Conservation (phyloP, 64 coral and sea anemone species). For the Actinia tenebrosa region DNA sequence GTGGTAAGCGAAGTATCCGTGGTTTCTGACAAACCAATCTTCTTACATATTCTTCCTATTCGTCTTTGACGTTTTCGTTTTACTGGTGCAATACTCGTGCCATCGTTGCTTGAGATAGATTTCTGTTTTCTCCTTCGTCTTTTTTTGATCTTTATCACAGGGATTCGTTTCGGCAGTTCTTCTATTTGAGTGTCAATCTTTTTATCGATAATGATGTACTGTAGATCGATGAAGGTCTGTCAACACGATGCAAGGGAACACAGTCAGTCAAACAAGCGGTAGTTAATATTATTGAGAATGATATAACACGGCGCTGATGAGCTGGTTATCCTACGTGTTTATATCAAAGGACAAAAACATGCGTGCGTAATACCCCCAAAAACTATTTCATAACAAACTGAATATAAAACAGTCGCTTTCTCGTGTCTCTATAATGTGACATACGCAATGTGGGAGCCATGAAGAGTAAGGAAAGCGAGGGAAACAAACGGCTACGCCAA, state of each 20-base stretch:
- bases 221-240: not conserved
- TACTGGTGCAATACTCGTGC: not conserved
- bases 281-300: too few species aligned
- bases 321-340: too few species aligned
- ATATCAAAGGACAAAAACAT: too few species aligned
- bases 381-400: too few species aligned
- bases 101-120: not conserved
- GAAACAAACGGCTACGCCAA: too few species aligned
- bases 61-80: conserved; percentile 23
- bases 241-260: not conserved
- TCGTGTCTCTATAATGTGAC: not conserved
- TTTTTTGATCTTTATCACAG: not conserved
- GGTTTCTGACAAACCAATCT: not conserved
- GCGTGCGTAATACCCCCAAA: too few species aligned
- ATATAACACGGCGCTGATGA: too few species aligned
- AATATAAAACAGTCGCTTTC: not conserved
- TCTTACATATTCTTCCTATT: not conserved
- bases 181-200: not conserved
- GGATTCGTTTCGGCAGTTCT: not conserved
- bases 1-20: not conserved
- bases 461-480: not conserved
- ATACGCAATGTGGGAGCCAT: too few species aligned
- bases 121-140: conserved; percentile 8
- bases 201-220: conserved; percentile 24
- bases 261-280: too few species aligned